Conservation (phyloP, 2,888 invertebrate species). For the Calliphora vomitoria region DNA sequence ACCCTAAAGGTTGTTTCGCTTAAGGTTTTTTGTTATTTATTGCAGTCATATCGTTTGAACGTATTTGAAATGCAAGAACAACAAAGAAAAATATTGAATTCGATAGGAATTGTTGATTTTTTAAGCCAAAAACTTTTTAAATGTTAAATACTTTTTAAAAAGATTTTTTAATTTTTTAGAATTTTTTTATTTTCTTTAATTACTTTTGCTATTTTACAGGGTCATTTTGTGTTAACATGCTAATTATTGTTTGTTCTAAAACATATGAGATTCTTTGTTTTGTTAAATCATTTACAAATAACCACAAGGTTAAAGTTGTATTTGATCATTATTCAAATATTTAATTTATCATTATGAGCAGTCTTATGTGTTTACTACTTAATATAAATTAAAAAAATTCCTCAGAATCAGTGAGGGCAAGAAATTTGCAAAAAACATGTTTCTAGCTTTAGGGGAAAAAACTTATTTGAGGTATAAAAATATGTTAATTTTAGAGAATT, state of each 20-base stretch:
- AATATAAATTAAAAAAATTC: constrained; percentile 8
- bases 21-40: constrained; percentile 25
- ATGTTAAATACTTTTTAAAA: too few relatives aligned
- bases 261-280: background rate
- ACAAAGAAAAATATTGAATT: background rate
- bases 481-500: too few relatives aligned
- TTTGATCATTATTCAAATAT: constrained; percentile 20
- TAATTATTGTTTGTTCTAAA: background rate
- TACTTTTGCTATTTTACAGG: background rate
- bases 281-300: constrained; percentile 19
- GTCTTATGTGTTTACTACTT: too few relatives aligned
- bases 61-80: background rate
- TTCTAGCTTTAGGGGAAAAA: too few relatives aligned
- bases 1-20: constrained; percentile 42
- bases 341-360: background rate
- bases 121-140: too few relatives aligned
- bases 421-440: too few relatives aligned
- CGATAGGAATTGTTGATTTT: constrained; percentile 8
- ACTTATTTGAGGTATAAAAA: too few relatives aligned
- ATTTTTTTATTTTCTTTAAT: too few relatives aligned
- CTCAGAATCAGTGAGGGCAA: background rate
- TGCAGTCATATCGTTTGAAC: constrained; percentile 5
- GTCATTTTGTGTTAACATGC: background rate
- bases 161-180: too few relatives aligned
- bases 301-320: constrained; percentile 19